Evolutionary conservation across 1,140 invertebrate genomes (phyloP).

Genomic region (Caerostris extrusa): DNA sequence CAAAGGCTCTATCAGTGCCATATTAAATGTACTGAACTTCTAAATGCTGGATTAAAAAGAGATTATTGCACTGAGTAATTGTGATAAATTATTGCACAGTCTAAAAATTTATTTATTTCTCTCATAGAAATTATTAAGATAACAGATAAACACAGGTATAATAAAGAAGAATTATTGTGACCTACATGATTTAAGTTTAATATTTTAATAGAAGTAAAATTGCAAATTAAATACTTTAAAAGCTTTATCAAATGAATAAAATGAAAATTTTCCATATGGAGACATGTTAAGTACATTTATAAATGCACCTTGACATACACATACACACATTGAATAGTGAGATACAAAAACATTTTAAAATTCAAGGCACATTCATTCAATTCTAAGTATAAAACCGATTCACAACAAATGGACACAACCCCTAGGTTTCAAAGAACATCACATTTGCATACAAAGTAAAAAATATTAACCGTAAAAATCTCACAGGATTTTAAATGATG

Average conservation of each 20-base stretch:
- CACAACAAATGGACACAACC: conserved; percentile 3
- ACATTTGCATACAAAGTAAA: not conserved
- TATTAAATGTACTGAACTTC: too few species aligned
- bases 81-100: not conserved
- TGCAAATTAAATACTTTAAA: not conserved
- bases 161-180: not conserved
- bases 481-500: not conserved
- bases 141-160: not conserved
- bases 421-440: not conserved
- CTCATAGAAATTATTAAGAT: too few species aligned
- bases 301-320: conserved; percentile 13
- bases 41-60: too few species aligned
- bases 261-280: not conserved
- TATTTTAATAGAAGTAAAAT: not conserved
- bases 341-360: conserved; percentile 32
- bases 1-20: too few species aligned
- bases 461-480: not conserved
- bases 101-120: too few species aligned
- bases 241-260: not conserved
- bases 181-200: not conserved
- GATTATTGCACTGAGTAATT: not conserved
- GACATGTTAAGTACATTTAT: conserved; percentile 5
- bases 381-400: conserved; percentile 40
- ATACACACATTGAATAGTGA: not conserved
- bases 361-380: conserved; percentile 20